Conservation (phyloP, 2,797 vertebrate genomes). For the Crocidura indochinensis region DNA sequence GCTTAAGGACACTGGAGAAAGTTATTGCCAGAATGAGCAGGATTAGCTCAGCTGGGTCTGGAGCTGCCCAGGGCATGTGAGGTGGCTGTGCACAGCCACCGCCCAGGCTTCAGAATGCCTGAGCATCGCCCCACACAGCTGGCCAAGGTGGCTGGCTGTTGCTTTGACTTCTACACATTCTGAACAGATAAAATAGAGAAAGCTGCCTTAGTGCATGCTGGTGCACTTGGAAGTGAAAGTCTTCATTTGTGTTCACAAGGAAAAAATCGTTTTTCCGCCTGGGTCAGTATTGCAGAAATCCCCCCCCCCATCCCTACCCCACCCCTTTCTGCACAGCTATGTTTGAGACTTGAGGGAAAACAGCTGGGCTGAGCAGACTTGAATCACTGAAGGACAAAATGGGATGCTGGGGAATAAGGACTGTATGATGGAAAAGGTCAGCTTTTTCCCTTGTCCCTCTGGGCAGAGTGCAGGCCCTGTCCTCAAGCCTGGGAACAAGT, state of each 20-base stretch:
- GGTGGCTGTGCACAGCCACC: constrained; percentile 76
- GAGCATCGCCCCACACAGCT: constrained; percentile 33
- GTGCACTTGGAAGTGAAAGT: constrained; percentile 87
- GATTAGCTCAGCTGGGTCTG: constrained; percentile 36
- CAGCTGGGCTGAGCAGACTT: constrained; percentile 91
- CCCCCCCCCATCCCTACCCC: constrained; percentile 87
- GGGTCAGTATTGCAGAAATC: constrained; percentile 90
- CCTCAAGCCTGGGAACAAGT: constrained; percentile 83
- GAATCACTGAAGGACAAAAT: constrained; percentile 88
- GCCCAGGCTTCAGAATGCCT: constrained; percentile 70
- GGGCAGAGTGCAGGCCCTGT: constrained; percentile 88
- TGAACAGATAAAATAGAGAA: constrained; percentile 90
- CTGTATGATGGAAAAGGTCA: constrained; percentile 91
- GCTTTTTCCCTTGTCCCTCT: constrained; percentile 90
- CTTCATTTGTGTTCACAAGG: constrained; percentile 90
- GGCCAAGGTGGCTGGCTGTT: background rate
- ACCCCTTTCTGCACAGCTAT: constrained; percentile 87
- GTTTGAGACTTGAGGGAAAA: constrained; percentile 93
- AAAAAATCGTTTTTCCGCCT: constrained; percentile 91
- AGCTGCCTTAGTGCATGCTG: constrained; percentile 87
- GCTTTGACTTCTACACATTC: constrained; percentile 83
- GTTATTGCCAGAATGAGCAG: constrained; percentile 56
- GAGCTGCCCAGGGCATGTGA: constrained; percentile 52
- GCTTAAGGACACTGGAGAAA: constrained; percentile 80
- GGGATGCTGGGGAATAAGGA: constrained; percentile 91